Evolutionary conservation across 92 coral and sea anemone species (phyloP), one percentile per base, ranked within the genome.

Genomic region (Phymanthus crucifer): DNA sequence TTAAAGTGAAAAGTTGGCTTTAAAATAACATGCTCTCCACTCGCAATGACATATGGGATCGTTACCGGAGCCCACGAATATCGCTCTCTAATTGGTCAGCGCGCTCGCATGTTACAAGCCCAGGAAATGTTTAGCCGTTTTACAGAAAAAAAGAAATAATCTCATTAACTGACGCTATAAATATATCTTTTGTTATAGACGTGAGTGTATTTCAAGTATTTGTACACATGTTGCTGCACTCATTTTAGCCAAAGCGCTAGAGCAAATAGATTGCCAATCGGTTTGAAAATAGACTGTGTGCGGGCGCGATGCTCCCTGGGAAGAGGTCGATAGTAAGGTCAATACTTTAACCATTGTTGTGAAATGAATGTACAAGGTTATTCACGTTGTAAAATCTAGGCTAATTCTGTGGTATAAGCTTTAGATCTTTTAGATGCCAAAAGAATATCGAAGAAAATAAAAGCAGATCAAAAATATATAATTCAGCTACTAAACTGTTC

Each of bases 291-390:
- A 7, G 34, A 27, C 68, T 27, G 68, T 9, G 68, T 27, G 68
- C 68, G 68, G 32, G 68, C 68, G 68, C 68, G 36, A 12, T 24
- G 36, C 29, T 24, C 68, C 68, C 68, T 29, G 68, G 34, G 68
- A 61, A 61, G 68, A 61, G 68, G 68, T 61, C 68, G 12, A 61
- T 61, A 33, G 68, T 61, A 12, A 29, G 68, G 68, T 61, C 35
- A 61, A 6, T 27, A 6, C 29, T 61, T 12, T 12, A 24, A 21
- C 26, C 64, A 54, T n/a, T 54, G 23, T 54, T 14, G 27, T 54
- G n/a, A 54, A 54, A 21, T 24, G 33, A 6, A 61, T 19, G 26
- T 4, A 11, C 32, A 61, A 7, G 35, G 34, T 61, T 9, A 61
- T 61, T 61, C 34, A 8, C 5, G 23, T 29, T 12, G 11, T 3